A percentile compares a stretch with the other conserved stretches of the same genome.
phyloP scores from a whole-genome alignment of 2,113 vertebrate genomes.

The Helogale parvula region DNA sequence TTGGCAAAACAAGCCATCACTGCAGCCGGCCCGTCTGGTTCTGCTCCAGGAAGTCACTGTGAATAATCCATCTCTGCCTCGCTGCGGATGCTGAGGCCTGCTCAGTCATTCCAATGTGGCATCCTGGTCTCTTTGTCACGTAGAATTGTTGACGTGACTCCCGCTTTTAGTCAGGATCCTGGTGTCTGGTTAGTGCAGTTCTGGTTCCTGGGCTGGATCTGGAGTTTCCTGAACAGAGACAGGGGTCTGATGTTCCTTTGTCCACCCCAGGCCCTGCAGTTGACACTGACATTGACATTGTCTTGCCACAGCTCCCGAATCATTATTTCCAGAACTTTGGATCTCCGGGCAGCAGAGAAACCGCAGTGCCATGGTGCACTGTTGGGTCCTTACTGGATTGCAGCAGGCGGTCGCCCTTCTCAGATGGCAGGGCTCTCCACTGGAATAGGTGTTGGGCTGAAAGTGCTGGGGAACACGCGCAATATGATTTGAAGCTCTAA shows the following conservation, averaged over 20 bases:
- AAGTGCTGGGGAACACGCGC: neutral
- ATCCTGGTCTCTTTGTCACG: neutral
- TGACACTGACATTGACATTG: neutral
- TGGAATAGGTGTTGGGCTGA: neutral
- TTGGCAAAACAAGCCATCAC: neutral
- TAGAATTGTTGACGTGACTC: neutral
- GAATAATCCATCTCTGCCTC: neutral
- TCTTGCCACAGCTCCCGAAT: neutral
- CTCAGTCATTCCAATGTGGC: neutral
- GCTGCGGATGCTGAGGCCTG: neutral
- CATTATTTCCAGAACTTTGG: neutral
- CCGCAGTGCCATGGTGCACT: neutral
- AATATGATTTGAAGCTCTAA: neutral
- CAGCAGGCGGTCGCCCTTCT: neutral
- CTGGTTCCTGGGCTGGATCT: neutral
- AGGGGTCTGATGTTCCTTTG: neutral
- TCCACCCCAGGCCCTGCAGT: neutral
- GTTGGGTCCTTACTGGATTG: neutral
- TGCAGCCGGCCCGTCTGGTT: neutral
- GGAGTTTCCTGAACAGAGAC: neutral
- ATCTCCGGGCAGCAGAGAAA: neutral
- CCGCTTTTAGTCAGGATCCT: neutral
- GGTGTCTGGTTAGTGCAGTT: neutral
- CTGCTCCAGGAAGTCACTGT: neutral
- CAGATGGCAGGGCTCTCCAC: accelerated